Evolutionary conservation across 1,140 invertebrate genomes (phyloP), one percentile per base, ranked within the genome.

Genomic region (Colletes latitarsis): DNA sequence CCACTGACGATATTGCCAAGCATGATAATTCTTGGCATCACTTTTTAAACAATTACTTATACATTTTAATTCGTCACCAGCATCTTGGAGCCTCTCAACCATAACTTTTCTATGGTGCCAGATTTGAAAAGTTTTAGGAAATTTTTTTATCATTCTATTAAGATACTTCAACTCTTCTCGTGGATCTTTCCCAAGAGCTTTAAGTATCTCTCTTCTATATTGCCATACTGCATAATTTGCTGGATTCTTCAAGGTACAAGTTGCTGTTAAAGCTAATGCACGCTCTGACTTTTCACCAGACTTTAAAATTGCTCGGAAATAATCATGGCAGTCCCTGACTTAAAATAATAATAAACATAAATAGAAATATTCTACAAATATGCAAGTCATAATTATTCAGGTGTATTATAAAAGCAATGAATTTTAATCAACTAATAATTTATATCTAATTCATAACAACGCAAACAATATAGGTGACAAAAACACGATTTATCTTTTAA

Each of bases 151-250:
- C 58, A 99, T 95, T 74, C 95, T 93, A 77, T 96, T 94, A 17
- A 97, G 95, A 94, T 97, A 99, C 64, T 96, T 94, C 67, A 99
- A 93, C 94, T 99, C 99, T 69, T 96, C 94, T 74, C 94, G 92
- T 4, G 99, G 93, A 93, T 99, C 96, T 88, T 96, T 96, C 1
- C 96, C 95, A 52, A 99, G 92, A 52, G 95, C 95, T 91, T 97
- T 96, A 39, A 97, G 92, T 66, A 99, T 95, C 83, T 98, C 96
- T 89, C 99, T 94, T 87, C 99, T 96, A 84, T 97, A 98, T 89
- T 98, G 98, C 99, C 99, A 99, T 4, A 99, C 98, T 6, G 99
- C 99, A 90, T 99, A 99, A 94, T 99, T 99, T 1, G 99, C 98
- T 41, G 99, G 96, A 94, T 99, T 99, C n/a, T 99, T 94, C 78